Conservation (phyloP, 92 coral and sea anemone species). For the Porites cylindrica region DNA sequence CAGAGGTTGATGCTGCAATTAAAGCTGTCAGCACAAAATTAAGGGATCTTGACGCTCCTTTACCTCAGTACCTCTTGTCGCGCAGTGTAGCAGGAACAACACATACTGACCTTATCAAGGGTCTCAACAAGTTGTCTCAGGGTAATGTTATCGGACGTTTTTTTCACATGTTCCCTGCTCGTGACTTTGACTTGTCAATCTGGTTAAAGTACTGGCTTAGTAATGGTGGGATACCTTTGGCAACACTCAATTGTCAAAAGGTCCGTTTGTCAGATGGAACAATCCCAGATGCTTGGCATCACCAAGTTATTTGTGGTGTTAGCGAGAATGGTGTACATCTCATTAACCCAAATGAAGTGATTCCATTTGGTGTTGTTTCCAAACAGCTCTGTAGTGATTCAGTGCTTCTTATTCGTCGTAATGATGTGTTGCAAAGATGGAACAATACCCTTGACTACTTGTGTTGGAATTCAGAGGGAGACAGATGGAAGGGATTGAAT, state of each 20-base stretch:
- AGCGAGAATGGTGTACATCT: slow-evolving; percentile 73
- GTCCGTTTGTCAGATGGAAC: slow-evolving; percentile 61
- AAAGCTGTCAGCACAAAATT: slow-evolving; percentile 69
- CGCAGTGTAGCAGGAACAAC: slow-evolving; percentile 88
- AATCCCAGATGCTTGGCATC: slow-evolving; percentile 91
- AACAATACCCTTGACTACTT: slow-evolving; percentile 55
- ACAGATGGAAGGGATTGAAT: slow-evolving; percentile 64
- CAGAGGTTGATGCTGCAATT: slow-evolving; percentile 14
- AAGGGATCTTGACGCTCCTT: slow-evolving; percentile 78
- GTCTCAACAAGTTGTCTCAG: slow-evolving; percentile 60
- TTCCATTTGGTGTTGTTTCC: slow-evolving; percentile 45
- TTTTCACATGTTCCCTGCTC: slow-evolving; percentile 75
- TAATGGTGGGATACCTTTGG: slow-evolving; percentile 75
- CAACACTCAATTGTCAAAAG: slow-evolving; percentile 77
- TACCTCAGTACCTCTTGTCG: slow-evolving; percentile 72
- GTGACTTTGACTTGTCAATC: slow-evolving; percentile 56
- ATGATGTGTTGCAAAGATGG: slow-evolving; percentile 76
- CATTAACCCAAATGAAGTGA: slow-evolving; percentile 68
- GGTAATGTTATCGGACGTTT: slow-evolving; percentile 69
- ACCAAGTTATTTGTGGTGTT: slow-evolving; percentile 85
- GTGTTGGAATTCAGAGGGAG: slow-evolving; percentile 27
- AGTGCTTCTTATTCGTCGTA: slow-evolving; percentile 69
- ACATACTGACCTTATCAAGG: slow-evolving; percentile 69
- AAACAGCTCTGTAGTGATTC: slow-evolving; percentile 80
- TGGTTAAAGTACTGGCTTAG: slow-evolving; percentile 82